These are phyloP conservation scores for Lasiurus cinereus DNA, from an alignment of 2,113 vertebrate species.

Conservation along the genomic window DNA sequence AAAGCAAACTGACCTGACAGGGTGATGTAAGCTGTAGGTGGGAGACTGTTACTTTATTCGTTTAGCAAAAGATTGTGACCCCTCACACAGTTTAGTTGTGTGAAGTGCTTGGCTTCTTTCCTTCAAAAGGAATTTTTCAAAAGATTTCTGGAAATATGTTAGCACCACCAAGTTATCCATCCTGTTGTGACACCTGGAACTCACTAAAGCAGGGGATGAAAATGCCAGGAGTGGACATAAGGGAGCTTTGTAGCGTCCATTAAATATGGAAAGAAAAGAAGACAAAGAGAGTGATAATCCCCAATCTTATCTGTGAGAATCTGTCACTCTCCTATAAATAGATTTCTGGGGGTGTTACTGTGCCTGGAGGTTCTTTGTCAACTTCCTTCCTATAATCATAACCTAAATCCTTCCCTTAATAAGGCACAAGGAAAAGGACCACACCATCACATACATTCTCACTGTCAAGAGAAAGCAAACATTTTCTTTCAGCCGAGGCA, in stretches of 20 bases:
- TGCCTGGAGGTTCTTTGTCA: neutral
- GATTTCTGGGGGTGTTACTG: neutral
- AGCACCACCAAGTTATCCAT: neutral
- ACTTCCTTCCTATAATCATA: neutral
- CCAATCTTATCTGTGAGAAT: neutral
- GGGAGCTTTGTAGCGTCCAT: neutral
- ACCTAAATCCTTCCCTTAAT: neutral
- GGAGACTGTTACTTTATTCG: neutral
- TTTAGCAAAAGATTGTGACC: conserved; percentile 43
- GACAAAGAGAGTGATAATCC: neutral
- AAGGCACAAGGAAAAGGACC: neutral
- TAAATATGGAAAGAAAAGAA: neutral
- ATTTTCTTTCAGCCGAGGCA: neutral
- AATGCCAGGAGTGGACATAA: conserved; percentile 32
- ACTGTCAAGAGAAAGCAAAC: neutral
- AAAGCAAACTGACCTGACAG: conserved; percentile 22
- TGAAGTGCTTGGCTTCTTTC: neutral
- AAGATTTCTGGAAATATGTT: conserved; percentile 41
- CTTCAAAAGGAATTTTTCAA: neutral
- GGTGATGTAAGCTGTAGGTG: fast-evolving
- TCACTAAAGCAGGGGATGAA: conserved; percentile 3
- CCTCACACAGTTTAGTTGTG: neutral
- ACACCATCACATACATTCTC: neutral
- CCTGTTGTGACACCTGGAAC: neutral
- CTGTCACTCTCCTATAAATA: neutral